A percentile compares a stretch with the other conserved stretches of the same genome.
Evolutionary conservation across 2,113 vertebrate genomes (phyloP).

Genomic region (Jacana jacana): DNA sequence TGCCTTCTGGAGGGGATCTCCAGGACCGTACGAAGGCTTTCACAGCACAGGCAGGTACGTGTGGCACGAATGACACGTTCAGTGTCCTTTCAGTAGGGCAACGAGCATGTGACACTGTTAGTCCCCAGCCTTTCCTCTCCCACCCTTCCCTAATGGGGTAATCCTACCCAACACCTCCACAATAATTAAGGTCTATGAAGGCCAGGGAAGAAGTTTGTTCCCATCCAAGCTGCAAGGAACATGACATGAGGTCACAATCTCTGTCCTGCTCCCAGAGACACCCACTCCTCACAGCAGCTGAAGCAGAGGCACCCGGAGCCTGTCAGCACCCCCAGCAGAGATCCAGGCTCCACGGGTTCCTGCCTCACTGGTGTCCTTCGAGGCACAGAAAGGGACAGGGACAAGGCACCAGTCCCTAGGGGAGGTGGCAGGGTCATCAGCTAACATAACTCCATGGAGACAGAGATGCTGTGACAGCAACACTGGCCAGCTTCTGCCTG

Average conservation of each 20-base stretch:
- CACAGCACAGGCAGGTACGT: fast-evolving
- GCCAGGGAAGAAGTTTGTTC: no score
- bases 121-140: neutral
- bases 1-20: neutral
- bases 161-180: neutral
- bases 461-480: fast-evolving
- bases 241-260: fast-evolving
- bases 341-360: fast-evolving
- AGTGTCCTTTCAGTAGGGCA: fast-evolving
- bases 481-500: fast-evolving
- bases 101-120: fast-evolving
- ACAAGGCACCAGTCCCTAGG: fast-evolving
- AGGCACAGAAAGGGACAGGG: neutral
- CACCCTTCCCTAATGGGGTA: fast-evolving
- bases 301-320: no score
- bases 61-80: neutral
- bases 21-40: fast-evolving
- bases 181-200: neutral
- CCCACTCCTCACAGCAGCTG: fast-evolving
- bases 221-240: neutral
- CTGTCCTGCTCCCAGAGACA: neutral
- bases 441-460: fast-evolving
- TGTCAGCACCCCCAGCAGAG: neutral
- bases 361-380: neutral
- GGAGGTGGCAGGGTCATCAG: neutral